Base-by-base conservation (phyloP, 2,797 vertebrate species). In the Labroides dimidiatus region DNA sequence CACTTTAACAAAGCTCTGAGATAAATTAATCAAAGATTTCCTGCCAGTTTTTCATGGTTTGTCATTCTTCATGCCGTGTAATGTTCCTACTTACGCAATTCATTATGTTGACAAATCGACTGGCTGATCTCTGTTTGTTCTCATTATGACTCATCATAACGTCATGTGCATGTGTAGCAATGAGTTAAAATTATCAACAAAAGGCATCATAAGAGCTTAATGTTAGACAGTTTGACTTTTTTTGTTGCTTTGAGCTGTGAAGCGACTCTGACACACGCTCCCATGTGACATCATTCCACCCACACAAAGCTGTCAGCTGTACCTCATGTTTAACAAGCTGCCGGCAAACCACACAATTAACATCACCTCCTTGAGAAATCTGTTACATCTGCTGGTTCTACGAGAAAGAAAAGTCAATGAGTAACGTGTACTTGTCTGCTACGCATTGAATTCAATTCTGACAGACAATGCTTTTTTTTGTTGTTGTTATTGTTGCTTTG, bases 311-410 rank as follows among this genome's bases (percentile, higher is more conserved):
- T 53, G 74, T 78, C 71, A 78, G 61, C 69, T 58, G 68, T 42
- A 56, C 45, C 55, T 24, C 12, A 1, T 64, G 64, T 62, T 68
- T 59, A 78, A 69, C 72, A 61, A 71, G 68, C 72, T 33, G 50
- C 58, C 76, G 61, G 75, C 62, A 58, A 72, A 41, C 19, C 48
- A n/a, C 58, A 23, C 59, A 71, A 75, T 69, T 64, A 70, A 65
- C 58, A 73, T 23, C 58, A 36, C 48, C 60, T 73, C 51, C 58
- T 70, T 65, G 43, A 72, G 33, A 62, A 75, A 56, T 72, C 77
- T 73, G 65, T 86, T 69, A 77, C 42, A 21, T 63, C 54, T 21
- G 39, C 16, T 13, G 14, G 15, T 42, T 16, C 41, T 39, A 2
- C 13, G 37, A 2, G 37, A 14, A 39, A 39, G 37, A 4, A 14